phyloP scores from a whole-genome alignment of 2,797 vertebrate species.

The Pseudochromis fuscus region DNA sequence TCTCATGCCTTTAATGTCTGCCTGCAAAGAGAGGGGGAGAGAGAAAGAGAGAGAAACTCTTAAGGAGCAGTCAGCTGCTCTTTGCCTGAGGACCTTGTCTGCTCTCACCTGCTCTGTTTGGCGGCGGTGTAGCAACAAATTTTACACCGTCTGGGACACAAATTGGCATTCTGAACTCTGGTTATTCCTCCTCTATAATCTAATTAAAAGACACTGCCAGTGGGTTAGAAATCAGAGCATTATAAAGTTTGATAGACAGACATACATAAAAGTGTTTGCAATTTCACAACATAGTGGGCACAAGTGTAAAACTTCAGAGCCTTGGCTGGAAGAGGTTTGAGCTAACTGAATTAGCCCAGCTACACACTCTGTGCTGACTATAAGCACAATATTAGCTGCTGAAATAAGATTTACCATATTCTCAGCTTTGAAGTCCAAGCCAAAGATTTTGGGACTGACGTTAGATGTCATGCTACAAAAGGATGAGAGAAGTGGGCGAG shows the following conservation, averaged over 20 bases:
- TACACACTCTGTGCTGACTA: constrained; percentile 64
- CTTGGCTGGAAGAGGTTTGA: constrained; percentile 70
- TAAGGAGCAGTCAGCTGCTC: constrained; percentile 62
- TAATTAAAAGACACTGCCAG: constrained; percentile 85
- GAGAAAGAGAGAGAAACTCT: constrained; percentile 31
- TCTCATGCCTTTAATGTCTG: constrained; percentile 57
- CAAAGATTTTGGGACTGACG: constrained; percentile 68
- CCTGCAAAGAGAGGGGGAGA: constrained; percentile 44
- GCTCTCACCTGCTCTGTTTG: constrained; percentile 82
- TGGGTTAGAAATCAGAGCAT: constrained; percentile 80
- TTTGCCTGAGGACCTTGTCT: constrained; percentile 80
- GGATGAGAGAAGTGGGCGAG: constrained; percentile 44
- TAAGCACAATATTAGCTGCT: constrained; percentile 67
- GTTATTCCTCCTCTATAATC: constrained; percentile 81
- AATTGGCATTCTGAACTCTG: constrained; percentile 81
- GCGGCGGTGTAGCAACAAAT: constrained; percentile 79
- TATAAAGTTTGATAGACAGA: constrained; percentile 82
- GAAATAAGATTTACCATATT: constrained; percentile 72
- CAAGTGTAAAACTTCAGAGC: constrained; percentile 78
- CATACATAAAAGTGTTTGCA: constrained; percentile 81
- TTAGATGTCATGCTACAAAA: constrained; percentile 58
- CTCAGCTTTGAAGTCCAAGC: constrained; percentile 76
- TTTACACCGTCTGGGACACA: constrained; percentile 84
- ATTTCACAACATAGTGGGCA: constrained; percentile 73
- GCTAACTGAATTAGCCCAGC: constrained; percentile 76